Base-by-base conservation (phyloP, 1,140 invertebrate species). In the Spodoptera frugiperda region DNA sequence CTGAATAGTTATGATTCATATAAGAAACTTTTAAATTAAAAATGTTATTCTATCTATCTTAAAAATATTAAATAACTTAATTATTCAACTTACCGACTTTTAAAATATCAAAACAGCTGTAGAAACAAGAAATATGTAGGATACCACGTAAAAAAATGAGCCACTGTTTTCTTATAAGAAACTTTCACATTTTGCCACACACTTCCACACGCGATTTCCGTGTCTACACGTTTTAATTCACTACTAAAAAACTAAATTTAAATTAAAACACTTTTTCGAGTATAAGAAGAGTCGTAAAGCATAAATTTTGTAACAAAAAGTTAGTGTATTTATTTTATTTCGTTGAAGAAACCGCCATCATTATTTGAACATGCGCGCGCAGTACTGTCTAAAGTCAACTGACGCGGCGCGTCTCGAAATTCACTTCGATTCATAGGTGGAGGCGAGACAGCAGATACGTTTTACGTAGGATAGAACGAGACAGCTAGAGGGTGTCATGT, bases 401-500 rank as follows among this genome's bases (percentile, higher is more conserved):
- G 90, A 77, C 84, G 82, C 82, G 81, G 67, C 87, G 74, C 86
- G 55, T 53, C 44, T 82, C 77, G 77, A 85, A 88, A 82, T 84
- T 82, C 78, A 80, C 77, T 80, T 82, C 76, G 67, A 82, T 79
- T 80, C 81, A 70, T 84, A 77, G 63, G 87, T 77, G 61, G 76
- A 83, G 91, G 57, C 80, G 83, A 85, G 90, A 91, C 49, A 77
- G 67, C 76, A 80, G 14, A 88, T 85, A 44, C 15, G 3, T 21
- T 61, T 78, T 53, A 25, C 2, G 9, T 25, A 39, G 54, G 78
- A 82, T 48, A 83, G 83, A 91, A 51, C 63, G 87, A 82, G 87
- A 91, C 54, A 65, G 81, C 63, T 87, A 89, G 86, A 88, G 82
- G 84, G 84, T 89, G 87, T 88, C 85, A 84, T 89, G 87, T 92